Evolutionary conservation across 2,113 vertebrate species (phyloP), one percentile per base, ranked within the genome.

Genomic region (Pomatostomus ruficeps): DNA sequence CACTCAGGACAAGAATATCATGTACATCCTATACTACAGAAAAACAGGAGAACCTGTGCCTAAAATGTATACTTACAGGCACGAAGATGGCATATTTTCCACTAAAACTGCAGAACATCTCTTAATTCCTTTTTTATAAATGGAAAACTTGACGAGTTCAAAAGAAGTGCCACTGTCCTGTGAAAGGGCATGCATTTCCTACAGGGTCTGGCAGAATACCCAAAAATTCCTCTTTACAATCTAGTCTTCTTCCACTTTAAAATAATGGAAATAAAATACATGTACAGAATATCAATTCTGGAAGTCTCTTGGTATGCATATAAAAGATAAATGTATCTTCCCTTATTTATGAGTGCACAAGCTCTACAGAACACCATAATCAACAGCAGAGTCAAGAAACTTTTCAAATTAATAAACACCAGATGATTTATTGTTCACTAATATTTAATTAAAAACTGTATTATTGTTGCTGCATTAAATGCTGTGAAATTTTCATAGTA

Each of bases 391-490:
- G 55, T 78, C 19, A 38, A 91, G 48, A 81, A 95, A 94, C 5
- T 66, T 76, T 93, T 89, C 67, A 68, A 93, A 91, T 85, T 58
- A 91, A 82, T 77, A 91, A 89, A n/a, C 62, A 94, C 9, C 28
- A 89, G 45, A 89, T 70, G 42, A 85, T 71, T 52, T 79, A 75
- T 81, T 89, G 5, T 55, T 88, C 29, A 45, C 13, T 36, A 63
- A 36, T 81, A 87, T 62, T 92, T 83, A 94, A 84, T 85, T 91
- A 28, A 90, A 95, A 95, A 40, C 21, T 45, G 5, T 31, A 58
- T 29, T 73, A 52, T 26, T 85, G 46, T 79, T 91, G 51, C 24
- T 92, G 48, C 31, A 48, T 58, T 91, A 61, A 88, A 84, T 81
- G 21, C 36, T 43, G 26, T 84, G 18, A 40, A 78, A 19, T 14